phyloP scores from a whole-genome alignment of 2,113 vertebrate genomes.

The Camelus dromedarius region DNA sequence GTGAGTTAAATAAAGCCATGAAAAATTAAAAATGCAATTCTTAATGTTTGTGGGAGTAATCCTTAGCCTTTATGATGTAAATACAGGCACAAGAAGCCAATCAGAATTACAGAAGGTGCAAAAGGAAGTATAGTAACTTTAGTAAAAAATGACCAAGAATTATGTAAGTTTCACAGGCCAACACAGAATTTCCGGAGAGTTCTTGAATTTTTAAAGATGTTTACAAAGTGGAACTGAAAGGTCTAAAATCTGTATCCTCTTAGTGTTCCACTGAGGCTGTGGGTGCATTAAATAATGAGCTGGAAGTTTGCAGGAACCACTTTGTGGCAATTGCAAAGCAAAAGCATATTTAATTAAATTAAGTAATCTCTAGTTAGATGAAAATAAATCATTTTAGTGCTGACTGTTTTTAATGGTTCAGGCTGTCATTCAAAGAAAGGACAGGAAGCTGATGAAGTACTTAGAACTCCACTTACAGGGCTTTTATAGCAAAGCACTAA shows the following conservation, averaged over 20 bases:
- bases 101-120: not conserved
- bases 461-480: conserved; percentile 74
- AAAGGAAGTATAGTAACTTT: not conserved
- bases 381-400: conserved; percentile 84
- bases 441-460: conserved; percentile 73
- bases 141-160: not conserved
- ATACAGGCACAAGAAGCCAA: not conserved
- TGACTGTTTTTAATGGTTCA: conserved; percentile 75
- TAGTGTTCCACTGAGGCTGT: not conserved
- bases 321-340: conserved; percentile 80
- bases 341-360: conserved; percentile 86
- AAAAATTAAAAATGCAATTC: not conserved
- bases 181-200: not conserved
- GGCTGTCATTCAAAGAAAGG: conserved; percentile 76
- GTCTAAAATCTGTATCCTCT: not conserved
- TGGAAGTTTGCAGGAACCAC: conserved; percentile 73
- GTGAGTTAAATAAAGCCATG: not conserved
- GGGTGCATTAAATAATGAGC: conserved; percentile 77
- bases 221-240: conserved; percentile 24
- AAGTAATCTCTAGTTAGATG: conserved; percentile 83
- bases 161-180: not conserved
- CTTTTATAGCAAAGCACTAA: conserved; percentile 52
- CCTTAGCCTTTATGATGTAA: not conserved
- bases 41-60: not conserved
- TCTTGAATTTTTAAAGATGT: conserved; percentile 58